Evolutionary conservation across 2,113 vertebrate species (phyloP).

Genomic region (Lepus europaeus): DNA sequence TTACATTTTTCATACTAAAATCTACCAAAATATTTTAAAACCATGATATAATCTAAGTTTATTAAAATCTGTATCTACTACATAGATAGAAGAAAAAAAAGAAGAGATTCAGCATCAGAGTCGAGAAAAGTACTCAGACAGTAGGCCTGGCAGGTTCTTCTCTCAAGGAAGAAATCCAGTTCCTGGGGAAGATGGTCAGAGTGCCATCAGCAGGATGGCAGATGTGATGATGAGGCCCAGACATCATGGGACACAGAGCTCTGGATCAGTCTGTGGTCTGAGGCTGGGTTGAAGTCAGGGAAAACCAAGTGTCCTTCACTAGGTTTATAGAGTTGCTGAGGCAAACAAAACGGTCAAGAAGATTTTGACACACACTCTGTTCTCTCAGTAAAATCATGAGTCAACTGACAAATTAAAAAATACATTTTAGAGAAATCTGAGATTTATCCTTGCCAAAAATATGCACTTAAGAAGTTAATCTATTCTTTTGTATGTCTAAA

Average conservation of each 20-base stretch:
- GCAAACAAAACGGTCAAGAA: neutral
- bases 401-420: conserved; percentile 1
- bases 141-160: neutral
- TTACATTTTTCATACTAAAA: conserved; percentile 2
- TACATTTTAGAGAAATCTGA: neutral
- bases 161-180: neutral
- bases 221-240: neutral
- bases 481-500: conserved; percentile 1
- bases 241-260: neutral
- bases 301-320: neutral
- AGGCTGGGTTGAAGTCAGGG: neutral
- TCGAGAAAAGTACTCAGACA: neutral
- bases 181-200: neutral
- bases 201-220: neutral
- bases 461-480: neutral
- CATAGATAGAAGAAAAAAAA: neutral
- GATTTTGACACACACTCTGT: neutral
- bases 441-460: conserved; percentile 39
- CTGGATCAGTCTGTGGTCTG: too few species aligned
- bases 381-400: neutral
- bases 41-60: neutral
- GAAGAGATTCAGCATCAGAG: neutral
- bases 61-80: neutral
- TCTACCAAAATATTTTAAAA: conserved; percentile 1
- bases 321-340: neutral